Base-by-base conservation (phyloP, 1,140 invertebrate genomes). In the Brachionus paranguensis region DNA sequence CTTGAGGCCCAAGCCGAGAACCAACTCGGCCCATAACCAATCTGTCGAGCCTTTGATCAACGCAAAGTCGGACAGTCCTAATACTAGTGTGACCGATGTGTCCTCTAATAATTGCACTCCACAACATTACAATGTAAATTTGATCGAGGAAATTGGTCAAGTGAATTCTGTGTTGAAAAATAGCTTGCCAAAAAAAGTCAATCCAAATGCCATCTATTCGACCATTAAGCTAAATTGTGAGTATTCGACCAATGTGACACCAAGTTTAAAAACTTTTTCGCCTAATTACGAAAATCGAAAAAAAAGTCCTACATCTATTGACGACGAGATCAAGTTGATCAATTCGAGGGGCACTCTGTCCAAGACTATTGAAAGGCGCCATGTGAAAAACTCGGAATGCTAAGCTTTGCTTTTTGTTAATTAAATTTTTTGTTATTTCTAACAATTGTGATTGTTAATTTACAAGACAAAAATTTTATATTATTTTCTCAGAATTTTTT, bases 361-460 rank as follows among this genome's bases (percentile, higher is more conserved):
- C 24, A 24, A 55, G 17, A 81, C 78, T 12, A 60, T 81, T 10
- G 78, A 81, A 11, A 60, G 78, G 53, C 29, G 64, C 27, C 78
- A 81, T 68, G 78, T 81, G 11, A 81, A 81, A 81, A 81, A 81
- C 41, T 81, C 78, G 2, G 78, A 81, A 68, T 81, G 78, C 43
- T 81, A 68, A 17, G 10, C 50, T 20, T 20, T 37, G n/a, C 50
- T 24, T 68, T 68, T 68, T 68, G 65, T 68, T 33, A 33, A 68
- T 37, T 33, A 33, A 68, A 68, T 68, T 68, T 47, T 68, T 68
- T 68, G 65, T 33, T 33, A 68, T 33, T n/a, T 14, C 33, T 37
- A 68, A 68, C 27, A 68, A 68, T 68, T 68, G 53, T 60, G 53
- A 6, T 60, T 60, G 53, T 60, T 60, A 60, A 8, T 24, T 33